A percentile compares a stretch with the other conserved stretches of the same genome.
Evolutionary conservation across 2,888 invertebrate species (phyloP).

Genomic region (Troides aeacus): DNA sequence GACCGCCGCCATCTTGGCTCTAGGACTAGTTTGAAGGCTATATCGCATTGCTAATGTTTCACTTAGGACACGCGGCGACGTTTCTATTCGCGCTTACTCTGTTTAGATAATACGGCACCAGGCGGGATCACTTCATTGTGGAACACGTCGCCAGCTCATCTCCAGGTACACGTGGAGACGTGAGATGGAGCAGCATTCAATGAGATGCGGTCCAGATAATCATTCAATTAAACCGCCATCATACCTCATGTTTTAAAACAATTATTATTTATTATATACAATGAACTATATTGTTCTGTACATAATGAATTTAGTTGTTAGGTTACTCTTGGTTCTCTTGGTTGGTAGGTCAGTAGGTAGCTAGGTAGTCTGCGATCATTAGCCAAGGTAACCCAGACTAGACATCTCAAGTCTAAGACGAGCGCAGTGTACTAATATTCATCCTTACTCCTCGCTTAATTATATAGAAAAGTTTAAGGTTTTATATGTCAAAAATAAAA

Average conservation of each 20-base stretch:
- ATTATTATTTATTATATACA: too few species aligned
- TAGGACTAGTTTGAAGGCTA: conserved; percentile 39
- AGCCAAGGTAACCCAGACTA: too few species aligned
- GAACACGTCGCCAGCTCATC: background rate
- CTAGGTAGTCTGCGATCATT: too few species aligned
- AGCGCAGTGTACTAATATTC: too few species aligned
- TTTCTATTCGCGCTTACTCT: conserved; percentile 26
- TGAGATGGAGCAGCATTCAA: conserved; percentile 1
- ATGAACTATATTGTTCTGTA: too few species aligned
- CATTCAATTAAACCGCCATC: background rate
- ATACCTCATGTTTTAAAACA: background rate
- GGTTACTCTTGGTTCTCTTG: too few species aligned
- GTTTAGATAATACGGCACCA: conserved; percentile 22
- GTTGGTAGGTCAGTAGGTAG: too few species aligned
- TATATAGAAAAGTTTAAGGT: too few species aligned
- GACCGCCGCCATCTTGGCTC: conserved; percentile 55
- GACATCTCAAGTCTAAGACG: too few species aligned
- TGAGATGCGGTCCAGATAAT: background rate
- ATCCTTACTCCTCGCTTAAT: too few species aligned
- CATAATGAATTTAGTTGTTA: too few species aligned
- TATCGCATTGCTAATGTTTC: conserved; percentile 30
- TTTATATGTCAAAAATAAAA: too few species aligned
- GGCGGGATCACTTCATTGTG: conserved; percentile 13
- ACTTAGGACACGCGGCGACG: conserved; percentile 26
- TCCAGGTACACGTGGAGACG: background rate